These are phyloP conservation scores for Eulemur coronatus DNA, from an alignment of 2,797 vertebrate genomes.

Conservation along the genomic window DNA sequence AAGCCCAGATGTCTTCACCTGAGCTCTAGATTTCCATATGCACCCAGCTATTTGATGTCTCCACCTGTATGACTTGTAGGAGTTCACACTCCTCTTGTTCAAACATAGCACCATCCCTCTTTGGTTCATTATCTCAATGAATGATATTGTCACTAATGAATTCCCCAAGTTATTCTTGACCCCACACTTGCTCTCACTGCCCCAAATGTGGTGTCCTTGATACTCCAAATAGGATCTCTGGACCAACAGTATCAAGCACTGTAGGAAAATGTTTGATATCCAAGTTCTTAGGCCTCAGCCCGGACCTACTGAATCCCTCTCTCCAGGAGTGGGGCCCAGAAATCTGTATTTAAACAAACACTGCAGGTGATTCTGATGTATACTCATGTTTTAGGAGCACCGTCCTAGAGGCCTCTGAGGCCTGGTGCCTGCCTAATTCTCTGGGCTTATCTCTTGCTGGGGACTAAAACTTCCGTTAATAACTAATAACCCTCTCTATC, in stretches of 20 bases:
- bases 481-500: background rate
- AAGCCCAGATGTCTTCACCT: background rate
- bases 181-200: background rate
- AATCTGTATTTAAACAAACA: background rate
- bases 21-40: background rate
- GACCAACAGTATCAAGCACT: background rate
- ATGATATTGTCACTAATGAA: background rate
- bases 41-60: background rate
- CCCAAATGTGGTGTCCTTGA: too few species aligned
- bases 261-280: background rate
- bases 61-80: background rate
- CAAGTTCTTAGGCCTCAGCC: background rate
- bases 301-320: background rate
- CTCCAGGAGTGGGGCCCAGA: background rate
- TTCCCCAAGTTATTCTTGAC: background rate
- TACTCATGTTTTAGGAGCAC: background rate
- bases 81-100: background rate
- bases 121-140: background rate
- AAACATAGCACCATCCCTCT: background rate
- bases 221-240: background rate
- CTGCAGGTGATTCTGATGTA: background rate
- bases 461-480: background rate
- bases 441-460: background rate
- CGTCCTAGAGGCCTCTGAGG: background rate
- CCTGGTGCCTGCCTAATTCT: background rate